phyloP scores from a whole-genome alignment of 2,888 invertebrate species.

The Cyclophora punctaria region DNA sequence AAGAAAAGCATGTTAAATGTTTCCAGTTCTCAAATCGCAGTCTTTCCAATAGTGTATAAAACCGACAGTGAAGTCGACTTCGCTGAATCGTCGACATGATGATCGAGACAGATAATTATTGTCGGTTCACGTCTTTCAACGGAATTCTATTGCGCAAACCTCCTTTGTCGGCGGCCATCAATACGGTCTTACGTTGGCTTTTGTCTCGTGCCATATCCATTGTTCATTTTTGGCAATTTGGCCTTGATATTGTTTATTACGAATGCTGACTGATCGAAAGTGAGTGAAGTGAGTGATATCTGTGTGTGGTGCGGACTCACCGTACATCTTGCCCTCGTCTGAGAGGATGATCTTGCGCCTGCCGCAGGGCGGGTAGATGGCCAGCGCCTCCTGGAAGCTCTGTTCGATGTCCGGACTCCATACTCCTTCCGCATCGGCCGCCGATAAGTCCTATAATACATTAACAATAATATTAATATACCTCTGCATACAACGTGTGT shows the following conservation, averaged over 20 bases:
- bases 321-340: conserved; percentile 99
- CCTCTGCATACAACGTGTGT: too few species aligned
- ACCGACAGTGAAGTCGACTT: conserved; percentile 37
- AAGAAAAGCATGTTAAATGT: too few species aligned
- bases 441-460: conserved; percentile 85
- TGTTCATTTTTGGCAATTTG: conserved; percentile 60
- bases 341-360: conserved; percentile 99
- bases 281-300: conserved; percentile 13
- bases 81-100: conserved; percentile 58
- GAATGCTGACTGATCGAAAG: conserved; percentile 5
- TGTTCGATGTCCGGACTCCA: conserved; percentile 99
- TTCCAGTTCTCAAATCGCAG: neutral
- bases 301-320: conserved; percentile 81
- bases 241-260: conserved; percentile 62
- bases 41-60: conserved; percentile 22
- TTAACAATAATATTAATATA: neutral
- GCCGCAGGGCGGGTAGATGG: conserved; percentile 99
- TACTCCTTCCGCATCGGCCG: conserved; percentile 99
- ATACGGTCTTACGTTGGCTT: conserved; percentile 54
- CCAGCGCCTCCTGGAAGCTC: conserved; percentile 99
- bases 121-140: conserved; percentile 69
- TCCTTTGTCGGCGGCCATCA: conserved; percentile 68
- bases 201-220: conserved; percentile 69
- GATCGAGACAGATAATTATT: conserved; percentile 68
- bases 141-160: conserved; percentile 73